These are phyloP conservation scores for Melipona beecheii DNA, from an alignment of 2,888 invertebrate genomes.

Conservation along the genomic window DNA sequence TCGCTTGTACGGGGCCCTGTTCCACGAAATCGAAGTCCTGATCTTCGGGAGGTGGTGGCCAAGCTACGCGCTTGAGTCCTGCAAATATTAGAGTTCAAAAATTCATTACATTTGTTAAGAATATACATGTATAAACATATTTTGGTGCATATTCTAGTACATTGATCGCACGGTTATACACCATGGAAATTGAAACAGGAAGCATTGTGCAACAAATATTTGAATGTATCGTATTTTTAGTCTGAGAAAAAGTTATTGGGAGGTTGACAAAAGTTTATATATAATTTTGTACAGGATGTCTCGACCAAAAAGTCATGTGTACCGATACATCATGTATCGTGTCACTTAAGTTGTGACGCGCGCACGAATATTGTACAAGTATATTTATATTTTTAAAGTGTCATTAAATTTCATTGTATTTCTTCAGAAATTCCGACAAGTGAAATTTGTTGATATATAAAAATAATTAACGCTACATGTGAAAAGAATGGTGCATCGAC, in stretches of 20 bases:
- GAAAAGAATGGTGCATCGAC: too few relatives aligned
- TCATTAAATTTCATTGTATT: too few relatives aligned
- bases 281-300: conserved; percentile 8
- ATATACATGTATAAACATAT: background rate
- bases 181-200: background rate
- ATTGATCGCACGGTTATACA: background rate
- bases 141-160: too few relatives aligned
- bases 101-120: background rate
- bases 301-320: conserved; percentile 10
- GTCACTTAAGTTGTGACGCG: conserved; percentile 10
- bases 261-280: conserved; percentile 17
- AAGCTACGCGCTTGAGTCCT: conserved; percentile 94
- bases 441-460: too few relatives aligned
- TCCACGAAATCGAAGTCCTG: conserved; percentile 87
- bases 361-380: background rate
- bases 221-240: conserved; percentile 3
- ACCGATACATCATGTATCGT: conserved; percentile 8
- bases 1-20: conserved; percentile 86
- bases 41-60: conserved; percentile 91
- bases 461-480: too few relatives aligned
- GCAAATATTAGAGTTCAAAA: conserved; percentile 78
- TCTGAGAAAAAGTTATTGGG: background rate
- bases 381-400: background rate
- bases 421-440: background rate
- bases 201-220: background rate